These are phyloP conservation scores for Mergus octosetaceus DNA, from an alignment of 2,797 vertebrate species.

Conservation along the genomic window DNA sequence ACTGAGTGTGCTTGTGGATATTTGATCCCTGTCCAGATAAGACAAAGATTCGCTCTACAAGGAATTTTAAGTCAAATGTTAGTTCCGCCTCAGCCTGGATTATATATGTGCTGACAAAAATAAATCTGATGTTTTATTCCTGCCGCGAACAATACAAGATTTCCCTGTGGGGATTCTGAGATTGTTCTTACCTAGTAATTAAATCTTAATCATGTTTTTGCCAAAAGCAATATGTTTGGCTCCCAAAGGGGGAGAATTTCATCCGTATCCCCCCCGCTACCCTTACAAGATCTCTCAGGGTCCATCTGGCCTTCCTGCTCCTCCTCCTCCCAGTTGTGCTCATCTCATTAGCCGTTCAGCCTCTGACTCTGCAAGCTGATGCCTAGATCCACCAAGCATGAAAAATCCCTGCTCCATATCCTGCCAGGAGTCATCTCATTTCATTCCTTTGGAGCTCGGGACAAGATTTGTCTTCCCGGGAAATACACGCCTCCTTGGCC, in stretches of 20 bases:
- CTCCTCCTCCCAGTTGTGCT: not conserved
- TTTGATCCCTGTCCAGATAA: not conserved
- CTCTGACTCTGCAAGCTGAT: not conserved
- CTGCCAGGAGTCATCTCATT: not conserved
- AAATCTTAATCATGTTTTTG: not conserved
- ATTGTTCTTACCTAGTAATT: not conserved
- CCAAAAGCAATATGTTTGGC: not conserved
- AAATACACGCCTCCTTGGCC: not conserved
- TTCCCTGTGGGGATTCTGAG: not conserved
- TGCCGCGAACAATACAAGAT: not conserved
- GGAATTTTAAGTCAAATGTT: constrained; percentile 19
- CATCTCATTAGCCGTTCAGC: not conserved
- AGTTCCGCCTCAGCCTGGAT: not conserved
- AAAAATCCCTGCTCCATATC: not conserved
- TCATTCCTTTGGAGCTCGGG: not conserved
- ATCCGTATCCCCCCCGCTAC: not conserved
- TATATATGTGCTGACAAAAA: constrained; percentile 11
- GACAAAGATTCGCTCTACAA: constrained; percentile 29
- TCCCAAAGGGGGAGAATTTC: not conserved
- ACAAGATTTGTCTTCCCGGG: not conserved
- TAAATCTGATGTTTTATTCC: not conserved
- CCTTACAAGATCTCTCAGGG: not conserved
- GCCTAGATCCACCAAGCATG: rapidly evolving
- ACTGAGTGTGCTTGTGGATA: not conserved
- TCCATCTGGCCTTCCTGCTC: not conserved